Evolutionary conservation across 1,140 invertebrate species (phyloP), one percentile per base, ranked within the genome.

Genomic region (Venturia canescens): DNA sequence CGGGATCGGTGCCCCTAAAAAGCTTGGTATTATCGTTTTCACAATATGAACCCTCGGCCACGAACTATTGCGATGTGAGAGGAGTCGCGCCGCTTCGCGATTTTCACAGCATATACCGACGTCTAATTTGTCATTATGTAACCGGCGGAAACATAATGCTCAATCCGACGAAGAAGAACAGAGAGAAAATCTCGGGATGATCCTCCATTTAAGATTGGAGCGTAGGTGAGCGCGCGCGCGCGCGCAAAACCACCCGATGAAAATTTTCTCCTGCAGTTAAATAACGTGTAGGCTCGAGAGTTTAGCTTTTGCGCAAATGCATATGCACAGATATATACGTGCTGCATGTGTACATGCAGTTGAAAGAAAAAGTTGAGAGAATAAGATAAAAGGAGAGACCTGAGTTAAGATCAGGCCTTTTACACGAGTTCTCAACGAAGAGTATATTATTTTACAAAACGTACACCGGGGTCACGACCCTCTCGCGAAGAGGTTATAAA

Each of bases 371-470:
- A 53, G 71, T 74, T 48, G 21, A 53, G 38, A 53, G 71, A 13
- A 53, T 26, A 29, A 74, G 71, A 74, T 74, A 69, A 74, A 74
- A 53, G 71, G 44, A 74, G 44, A 74, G 71, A 50, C 44, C 31
- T 26, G 44, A 26, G 21, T 16, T 44, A 74, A 44, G 38, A 53
- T 44, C 3, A 15, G 26, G 44, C 44, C 44, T 13, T 74, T 74
- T 76, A 76, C 72, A 63, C 50, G 72, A 53, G 53, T 76, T 53
- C 27, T 34, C 29, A 15, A 69, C 15, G 29, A 26, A 21, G 27
- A 76, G 72, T 76, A 60, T 76, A 63, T 60, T 60, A 76, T 69
- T 69, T 69, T 69, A 69, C 29, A 44, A 76, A 63, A 76, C 27
- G 27, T 11, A 50, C 50, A 18, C 18, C n/a, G n/a, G 69, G 71